Conservation (phyloP, 2,113 vertebrate species). For the Megaceryle torquata region DNA sequence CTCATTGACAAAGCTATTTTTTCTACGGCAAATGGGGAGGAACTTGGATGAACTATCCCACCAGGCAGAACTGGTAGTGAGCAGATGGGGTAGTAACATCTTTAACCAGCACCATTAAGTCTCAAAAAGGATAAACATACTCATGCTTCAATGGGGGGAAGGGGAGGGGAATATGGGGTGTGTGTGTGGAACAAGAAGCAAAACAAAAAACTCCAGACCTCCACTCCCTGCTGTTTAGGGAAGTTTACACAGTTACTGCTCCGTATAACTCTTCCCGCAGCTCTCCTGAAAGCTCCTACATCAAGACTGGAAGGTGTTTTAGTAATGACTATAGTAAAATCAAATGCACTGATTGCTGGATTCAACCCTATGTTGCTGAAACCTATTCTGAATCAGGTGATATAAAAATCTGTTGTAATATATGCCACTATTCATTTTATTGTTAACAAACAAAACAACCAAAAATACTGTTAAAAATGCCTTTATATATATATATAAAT, state of each 20-base stretch:
- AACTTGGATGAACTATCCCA: constrained; percentile 1
- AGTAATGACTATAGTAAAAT: not conserved
- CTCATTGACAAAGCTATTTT: not conserved
- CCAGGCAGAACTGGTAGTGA: not conserved
- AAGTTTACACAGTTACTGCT: not conserved
- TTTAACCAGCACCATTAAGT: not conserved
- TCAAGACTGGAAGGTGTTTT: not conserved
- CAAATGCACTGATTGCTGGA: not conserved
- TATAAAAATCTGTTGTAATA: not conserved
- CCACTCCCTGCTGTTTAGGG: accelerated
- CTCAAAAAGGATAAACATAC: constrained; percentile 15
- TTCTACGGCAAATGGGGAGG: not conserved
- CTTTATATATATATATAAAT: not conserved
- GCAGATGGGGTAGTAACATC: not conserved
- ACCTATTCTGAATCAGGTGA: not conserved
- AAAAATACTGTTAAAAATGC: not conserved
- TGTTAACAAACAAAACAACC: not conserved
- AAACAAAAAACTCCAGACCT: not conserved
- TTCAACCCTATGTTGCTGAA: not conserved
- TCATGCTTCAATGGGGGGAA: not conserved
- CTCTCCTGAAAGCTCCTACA: not conserved
- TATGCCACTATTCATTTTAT: not conserved
- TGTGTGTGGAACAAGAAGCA: not conserved
- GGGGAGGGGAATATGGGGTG: too few species aligned
- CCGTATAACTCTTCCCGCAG: not conserved